These are phyloP conservation scores for Catharus bicknelli DNA, from an alignment of 2,113 vertebrate species.

Conservation along the genomic window DNA sequence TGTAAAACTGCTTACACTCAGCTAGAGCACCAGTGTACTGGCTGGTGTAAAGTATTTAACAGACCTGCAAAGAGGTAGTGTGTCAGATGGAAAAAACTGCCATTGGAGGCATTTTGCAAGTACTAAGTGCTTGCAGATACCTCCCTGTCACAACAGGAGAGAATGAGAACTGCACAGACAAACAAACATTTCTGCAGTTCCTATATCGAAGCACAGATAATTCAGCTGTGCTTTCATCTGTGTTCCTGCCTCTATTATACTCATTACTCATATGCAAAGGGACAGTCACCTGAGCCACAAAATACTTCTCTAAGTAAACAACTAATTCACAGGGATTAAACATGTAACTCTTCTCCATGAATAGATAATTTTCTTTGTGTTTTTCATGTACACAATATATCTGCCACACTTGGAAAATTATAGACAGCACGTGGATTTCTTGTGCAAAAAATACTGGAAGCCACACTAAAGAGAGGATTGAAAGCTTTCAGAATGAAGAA, in stretches of 20 bases:
- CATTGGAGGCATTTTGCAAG: neutral
- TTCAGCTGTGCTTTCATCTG: neutral
- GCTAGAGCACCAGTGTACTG: constrained; percentile 40
- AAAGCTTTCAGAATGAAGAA: neutral
- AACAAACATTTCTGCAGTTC: neutral
- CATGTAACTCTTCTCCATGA: neutral
- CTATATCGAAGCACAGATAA: neutral
- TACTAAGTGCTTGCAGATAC: neutral
- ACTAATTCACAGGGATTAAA: neutral
- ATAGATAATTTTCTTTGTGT: neutral
- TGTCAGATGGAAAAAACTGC: constrained; percentile 49
- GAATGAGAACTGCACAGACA: neutral
- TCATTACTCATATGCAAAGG: neutral
- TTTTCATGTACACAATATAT: neutral
- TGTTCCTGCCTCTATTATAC: neutral
- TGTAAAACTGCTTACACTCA: constrained; percentile 71
- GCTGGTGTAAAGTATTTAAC: constrained; percentile 57
- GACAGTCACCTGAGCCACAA: neutral
- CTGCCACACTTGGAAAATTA: neutral
- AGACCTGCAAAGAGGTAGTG: constrained; percentile 56
- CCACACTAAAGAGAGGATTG: neutral
- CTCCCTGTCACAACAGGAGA: neutral
- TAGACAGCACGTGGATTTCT: neutral
- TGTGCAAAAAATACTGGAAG: neutral
- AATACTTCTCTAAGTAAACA: neutral